These are phyloP conservation scores for Argyrosomus regius DNA, from an alignment of 2,797 vertebrate species.

Conservation along the genomic window DNA sequence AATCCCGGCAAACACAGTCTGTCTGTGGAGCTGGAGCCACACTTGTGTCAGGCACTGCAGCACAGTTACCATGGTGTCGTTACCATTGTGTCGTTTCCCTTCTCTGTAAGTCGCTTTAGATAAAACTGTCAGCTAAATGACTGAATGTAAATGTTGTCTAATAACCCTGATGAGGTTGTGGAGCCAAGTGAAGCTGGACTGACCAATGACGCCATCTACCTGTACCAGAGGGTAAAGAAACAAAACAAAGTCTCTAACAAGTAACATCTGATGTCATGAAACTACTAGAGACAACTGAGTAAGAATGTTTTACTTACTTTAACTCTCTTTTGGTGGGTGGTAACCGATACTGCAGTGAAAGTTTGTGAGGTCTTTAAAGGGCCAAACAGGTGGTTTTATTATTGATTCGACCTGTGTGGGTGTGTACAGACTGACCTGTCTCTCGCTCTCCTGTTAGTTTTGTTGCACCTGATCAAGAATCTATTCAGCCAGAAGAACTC, in stretches of 20 bases:
- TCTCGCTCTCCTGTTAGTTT: not conserved
- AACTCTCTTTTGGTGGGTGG: conserved; percentile 81
- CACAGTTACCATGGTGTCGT: too few relatives aligned
- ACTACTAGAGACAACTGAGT: not conserved
- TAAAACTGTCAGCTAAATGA: too few relatives aligned
- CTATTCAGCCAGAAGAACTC: not conserved
- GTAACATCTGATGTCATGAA: not conserved
- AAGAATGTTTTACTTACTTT: not conserved
- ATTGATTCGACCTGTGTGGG: not conserved
- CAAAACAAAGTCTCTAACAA: conserved; percentile 63
- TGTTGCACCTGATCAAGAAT: not conserved
- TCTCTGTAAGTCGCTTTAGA: too few relatives aligned
- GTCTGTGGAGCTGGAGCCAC: too few relatives aligned
- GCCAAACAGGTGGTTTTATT: not conserved
- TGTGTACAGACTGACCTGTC: too few relatives aligned
- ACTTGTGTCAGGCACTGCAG: too few relatives aligned
- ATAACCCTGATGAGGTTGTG: conserved; percentile 84
- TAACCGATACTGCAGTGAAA: conserved; percentile 85
- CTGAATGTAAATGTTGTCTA: too few relatives aligned
- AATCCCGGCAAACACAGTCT: too few relatives aligned
- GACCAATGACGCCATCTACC: conserved; percentile 85
- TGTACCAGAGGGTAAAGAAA: conserved; percentile 88
- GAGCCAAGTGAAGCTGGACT: conserved; percentile 88
- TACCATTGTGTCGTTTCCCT: too few relatives aligned
- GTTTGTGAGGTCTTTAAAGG: conserved; percentile 65